These are phyloP conservation scores for Gymnothorax javanicus DNA, from an alignment of 2,797 vertebrate genomes.

Conservation along the genomic window DNA sequence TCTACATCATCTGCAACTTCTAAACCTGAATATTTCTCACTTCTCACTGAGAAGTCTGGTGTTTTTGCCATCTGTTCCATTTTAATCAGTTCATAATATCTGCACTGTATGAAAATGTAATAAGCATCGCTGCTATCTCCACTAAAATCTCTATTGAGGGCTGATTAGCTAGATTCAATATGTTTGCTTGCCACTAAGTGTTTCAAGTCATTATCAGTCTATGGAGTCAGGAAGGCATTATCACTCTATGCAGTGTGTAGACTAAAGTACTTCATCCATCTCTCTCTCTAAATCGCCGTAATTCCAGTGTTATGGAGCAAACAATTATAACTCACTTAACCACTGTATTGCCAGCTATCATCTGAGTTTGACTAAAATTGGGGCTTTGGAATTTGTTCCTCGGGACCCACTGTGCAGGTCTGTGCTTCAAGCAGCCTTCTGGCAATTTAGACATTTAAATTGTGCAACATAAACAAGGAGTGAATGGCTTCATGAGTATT, in stretches of 20 bases:
- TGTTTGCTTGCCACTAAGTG: not conserved
- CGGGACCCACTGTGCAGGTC: not conserved
- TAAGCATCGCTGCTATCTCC: not conserved
- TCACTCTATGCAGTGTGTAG: not conserved
- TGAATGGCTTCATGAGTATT: too few species aligned
- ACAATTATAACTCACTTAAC: slow-evolving; percentile 6
- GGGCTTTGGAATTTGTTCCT: not conserved
- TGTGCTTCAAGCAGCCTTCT: not conserved
- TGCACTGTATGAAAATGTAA: not conserved
- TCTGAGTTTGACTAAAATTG: not conserved
- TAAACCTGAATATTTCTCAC: not conserved
- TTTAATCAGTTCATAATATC: slow-evolving; percentile 3
- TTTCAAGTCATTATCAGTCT: slow-evolving; percentile 6
- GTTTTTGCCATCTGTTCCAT: not conserved
- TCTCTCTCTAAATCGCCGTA: not conserved
- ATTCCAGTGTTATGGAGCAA: not conserved
- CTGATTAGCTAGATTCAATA: not conserved
- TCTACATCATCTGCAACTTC: not conserved
- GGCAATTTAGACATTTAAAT: too few species aligned
- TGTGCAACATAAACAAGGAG: too few species aligned
- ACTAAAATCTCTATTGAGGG: not conserved
- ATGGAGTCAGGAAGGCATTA: not conserved
- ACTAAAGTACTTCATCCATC: not conserved
- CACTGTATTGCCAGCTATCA: not conserved
- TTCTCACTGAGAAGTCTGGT: not conserved